Base-by-base conservation (phyloP, 2,888 invertebrate species). In the Barypeithes pellucidus region DNA sequence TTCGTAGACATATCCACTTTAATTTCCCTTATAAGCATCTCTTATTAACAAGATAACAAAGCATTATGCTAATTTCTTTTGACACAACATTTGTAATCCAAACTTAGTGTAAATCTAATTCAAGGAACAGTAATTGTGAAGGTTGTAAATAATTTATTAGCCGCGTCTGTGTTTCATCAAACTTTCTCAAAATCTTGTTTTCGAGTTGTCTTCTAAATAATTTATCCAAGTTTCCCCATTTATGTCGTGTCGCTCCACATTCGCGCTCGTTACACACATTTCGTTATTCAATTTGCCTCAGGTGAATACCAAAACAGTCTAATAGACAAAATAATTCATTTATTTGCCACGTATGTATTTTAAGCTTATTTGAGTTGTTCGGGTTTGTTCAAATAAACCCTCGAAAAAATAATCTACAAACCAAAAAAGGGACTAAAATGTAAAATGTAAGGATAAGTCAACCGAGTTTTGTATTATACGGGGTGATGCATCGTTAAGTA, bases 211-310 rank as follows among this genome's bases (percentile, higher is more conserved):
- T 45, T 24, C 24, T 61, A 43, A 43, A 45, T 61, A 61, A 61
- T 43, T 61, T 61, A 43, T 61, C 61, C 14, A 61, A 45, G 61
- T 61, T 61, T 61, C 61, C 33, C 41, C 43, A 61, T 45, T 43
- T 61, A 45, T 60, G 60, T 60, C 41, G 22, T 16, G 22, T 60
- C 20, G 60, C 45, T 61, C 61, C 45, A 61, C 45, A 61, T 29
- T 61, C 43, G 45, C 29, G 24, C 43, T 43, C 22, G 41, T 61
- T 61, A 61, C 61, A 61, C 45, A 45, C 24, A 45, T 61, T 61
- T 45, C 61, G 45, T 61, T 61, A 45, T 61, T 61, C 61, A 39
- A 45, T 61, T 61, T 61, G 43, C 61, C 61, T 29, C 29, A 61
- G 61, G 61, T 61, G 61, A 45, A 61, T 41, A 29, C 45, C 61